Percentiles rank a stretch among this genome's conserved stretches.
Conservation (phyloP, 1,140 invertebrate genomes). For the Lithobius niger region DNA sequence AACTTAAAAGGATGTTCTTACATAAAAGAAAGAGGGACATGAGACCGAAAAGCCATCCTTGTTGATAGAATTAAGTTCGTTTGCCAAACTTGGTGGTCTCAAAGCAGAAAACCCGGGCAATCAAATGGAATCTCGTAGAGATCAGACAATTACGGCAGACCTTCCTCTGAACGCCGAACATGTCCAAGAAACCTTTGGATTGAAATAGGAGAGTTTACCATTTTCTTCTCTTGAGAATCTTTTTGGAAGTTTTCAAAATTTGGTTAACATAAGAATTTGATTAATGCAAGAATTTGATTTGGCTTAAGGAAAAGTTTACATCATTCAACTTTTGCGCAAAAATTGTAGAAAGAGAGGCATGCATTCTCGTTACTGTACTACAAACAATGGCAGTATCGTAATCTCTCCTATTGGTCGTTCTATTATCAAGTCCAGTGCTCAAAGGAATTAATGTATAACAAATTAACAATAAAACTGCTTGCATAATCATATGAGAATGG, state of each 20-base stretch:
- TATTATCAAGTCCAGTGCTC: too few relatives aligned
- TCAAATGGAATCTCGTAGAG: constrained; percentile 1
- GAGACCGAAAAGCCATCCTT: too few relatives aligned
- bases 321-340: background rate
- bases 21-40: too few relatives aligned
- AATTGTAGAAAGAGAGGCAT: background rate
- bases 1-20: too few relatives aligned
- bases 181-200: background rate
- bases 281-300: background rate
- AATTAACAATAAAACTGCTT: too few relatives aligned
- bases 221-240: background rate
- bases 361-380: too few relatives aligned
- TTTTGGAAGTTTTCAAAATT: background rate
- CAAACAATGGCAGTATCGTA: too few relatives aligned
- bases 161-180: constrained; percentile 4
- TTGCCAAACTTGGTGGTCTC: background rate
- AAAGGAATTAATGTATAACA: too few relatives aligned
- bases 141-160: background rate
- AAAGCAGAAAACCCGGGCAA: background rate
- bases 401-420: too few relatives aligned
- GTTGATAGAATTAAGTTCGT: too few relatives aligned
- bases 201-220: too few relatives aligned
- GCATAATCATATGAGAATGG: too few relatives aligned
- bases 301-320: background rate
- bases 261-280: background rate